Evolutionary conservation across 2,888 invertebrate species (phyloP).

Genomic region (Caenorhabditis japonica): DNA sequence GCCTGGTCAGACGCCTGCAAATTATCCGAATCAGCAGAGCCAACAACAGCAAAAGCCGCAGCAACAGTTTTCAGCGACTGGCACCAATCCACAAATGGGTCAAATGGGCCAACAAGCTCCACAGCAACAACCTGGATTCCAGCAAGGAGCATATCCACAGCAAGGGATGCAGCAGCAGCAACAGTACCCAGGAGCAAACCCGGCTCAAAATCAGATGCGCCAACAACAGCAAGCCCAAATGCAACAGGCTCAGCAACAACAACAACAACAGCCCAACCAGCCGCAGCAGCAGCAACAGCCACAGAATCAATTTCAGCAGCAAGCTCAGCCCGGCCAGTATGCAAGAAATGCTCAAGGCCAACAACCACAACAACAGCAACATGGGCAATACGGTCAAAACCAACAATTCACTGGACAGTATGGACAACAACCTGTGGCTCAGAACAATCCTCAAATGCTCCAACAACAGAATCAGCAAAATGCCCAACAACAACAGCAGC

Average conservation of each 20-base stretch:
- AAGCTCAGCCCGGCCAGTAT: conserved; percentile 1
- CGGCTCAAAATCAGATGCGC: neutral
- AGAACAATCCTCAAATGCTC: no score
- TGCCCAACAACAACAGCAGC: no score
- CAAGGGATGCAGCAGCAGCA: neutral
- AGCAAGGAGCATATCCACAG: conserved; percentile 1
- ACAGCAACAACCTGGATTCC: conserved; percentile 28
- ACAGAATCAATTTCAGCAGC: conserved; percentile 32
- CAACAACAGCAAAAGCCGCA: neutral
- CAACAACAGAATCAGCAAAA: neutral
- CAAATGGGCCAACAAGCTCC: conserved; percentile 1
- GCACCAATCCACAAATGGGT: neutral
- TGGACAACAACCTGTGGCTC: neutral
- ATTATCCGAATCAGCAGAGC: neutral
- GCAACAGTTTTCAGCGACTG: neutral
- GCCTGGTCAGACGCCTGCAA: neutral
- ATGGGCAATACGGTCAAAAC: no score
- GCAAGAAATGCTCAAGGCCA: neutral
- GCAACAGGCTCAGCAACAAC: conserved; percentile 16
- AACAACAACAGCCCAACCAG: conserved; percentile 4
- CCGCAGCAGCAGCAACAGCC: conserved; percentile 17
- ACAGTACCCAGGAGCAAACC: conserved; percentile 5
- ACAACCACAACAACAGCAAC: neutral
- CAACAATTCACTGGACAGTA: neutral
- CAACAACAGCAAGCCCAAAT: conserved; percentile 20